Base-by-base conservation (phyloP, 2,888 invertebrate species). In the Abrostola triplasia region DNA sequence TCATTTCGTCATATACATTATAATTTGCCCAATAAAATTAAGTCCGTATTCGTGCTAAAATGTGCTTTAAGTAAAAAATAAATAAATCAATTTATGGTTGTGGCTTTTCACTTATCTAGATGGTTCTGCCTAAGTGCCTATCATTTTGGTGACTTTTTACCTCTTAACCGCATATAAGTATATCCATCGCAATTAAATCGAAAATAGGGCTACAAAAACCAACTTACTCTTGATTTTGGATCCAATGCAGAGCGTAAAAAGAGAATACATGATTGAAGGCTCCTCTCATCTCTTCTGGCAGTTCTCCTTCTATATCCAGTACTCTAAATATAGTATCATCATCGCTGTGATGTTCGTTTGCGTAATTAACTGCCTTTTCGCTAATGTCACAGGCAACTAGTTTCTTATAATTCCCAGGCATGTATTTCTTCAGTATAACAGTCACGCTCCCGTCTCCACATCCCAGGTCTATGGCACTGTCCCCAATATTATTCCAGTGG, bases 381-480 rank as follows among this genome's bases (percentile, higher is more conserved):
- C 97, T 97, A 53, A 97, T 91, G 82, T 98, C 98, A 5, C 95
- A 95, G 0, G 96, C 97, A 59, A 95, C 86, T 7, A 96, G 77
- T 61, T 89, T 88, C 0, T 84, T 86, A 41, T 95, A 95, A 6
- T 91, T 90, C 7, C 85, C 80, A 0, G 97, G 96, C 55, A 97
- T 79, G 65, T 95, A 89, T 0, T 96, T 96, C 64, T 96, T 89
- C 55, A 97, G 88, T 44, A 87, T 74, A 24, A 96, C 95, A 0
- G 80, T 71, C 11, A 97, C 96, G 79, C 96, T 95, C 0, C 97
- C 97, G 37, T 96, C 96, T 0, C 97, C 97, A 64, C 96, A 97
- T 0, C 97, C 97, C 13, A 97, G 93, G 79, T 72, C 79, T 38
- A 96, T 80, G 12, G 96, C 84, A 6, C 87, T 86, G 49, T 89